phyloP scores from a whole-genome alignment of 2,888 invertebrate genomes.

The Amiota communis region DNA sequence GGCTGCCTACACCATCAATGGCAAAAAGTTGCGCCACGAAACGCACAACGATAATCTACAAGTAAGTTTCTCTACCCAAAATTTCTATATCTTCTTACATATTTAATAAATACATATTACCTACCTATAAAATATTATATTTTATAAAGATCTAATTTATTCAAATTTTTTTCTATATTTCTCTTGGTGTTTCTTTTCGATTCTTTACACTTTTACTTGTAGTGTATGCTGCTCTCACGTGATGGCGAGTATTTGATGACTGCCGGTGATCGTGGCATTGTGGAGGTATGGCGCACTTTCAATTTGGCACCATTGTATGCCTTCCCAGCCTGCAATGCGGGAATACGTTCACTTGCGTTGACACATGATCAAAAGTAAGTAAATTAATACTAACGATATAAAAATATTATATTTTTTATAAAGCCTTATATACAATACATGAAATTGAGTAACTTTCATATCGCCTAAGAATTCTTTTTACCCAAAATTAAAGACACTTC shows the following conservation, averaged over 20 bases:
- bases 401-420: too few relatives aligned
- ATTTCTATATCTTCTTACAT: too few relatives aligned
- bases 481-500: too few relatives aligned
- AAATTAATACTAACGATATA: not conserved
- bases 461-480: too few relatives aligned
- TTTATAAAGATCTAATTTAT: conserved; percentile 15
- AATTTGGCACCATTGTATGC: conserved; percentile 97
- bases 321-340: conserved; percentile 97
- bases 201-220: conserved; percentile 38
- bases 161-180: not conserved
- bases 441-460: not conserved
- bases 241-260: conserved; percentile 99
- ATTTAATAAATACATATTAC: not conserved
- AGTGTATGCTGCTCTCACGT: conserved; percentile 94
- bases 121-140: not conserved
- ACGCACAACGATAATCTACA: conserved; percentile 96
- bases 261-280: conserved; percentile 96
- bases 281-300: conserved; percentile 98
- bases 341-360: conserved; percentile 93
- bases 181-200: not conserved
- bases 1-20: conserved; percentile 95
- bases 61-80: conserved; percentile 74
- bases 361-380: conserved; percentile 98
- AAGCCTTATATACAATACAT: conserved; percentile 19
- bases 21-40: conserved; percentile 89